Conservation (phyloP, 2,888 invertebrate species). For the Serrognathus titanus region DNA sequence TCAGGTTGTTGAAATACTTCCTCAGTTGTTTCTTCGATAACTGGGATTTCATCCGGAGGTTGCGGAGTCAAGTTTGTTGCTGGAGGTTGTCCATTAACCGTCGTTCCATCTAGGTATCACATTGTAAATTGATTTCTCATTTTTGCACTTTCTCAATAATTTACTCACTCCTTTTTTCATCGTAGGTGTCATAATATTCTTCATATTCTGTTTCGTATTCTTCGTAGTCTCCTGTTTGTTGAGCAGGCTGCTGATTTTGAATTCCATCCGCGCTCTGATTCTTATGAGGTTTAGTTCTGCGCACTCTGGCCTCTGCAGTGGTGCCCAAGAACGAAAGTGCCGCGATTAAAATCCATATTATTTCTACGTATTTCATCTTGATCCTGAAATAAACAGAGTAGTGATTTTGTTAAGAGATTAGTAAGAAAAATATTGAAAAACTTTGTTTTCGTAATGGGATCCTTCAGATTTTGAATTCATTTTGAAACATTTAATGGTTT, state of each 20-base stretch:
- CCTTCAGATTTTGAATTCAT: too few relatives aligned
- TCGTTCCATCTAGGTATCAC: too few relatives aligned
- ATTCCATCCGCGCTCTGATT: slow-evolving; percentile 6
- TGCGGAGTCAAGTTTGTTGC: slow-evolving; percentile 36
- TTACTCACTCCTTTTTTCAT: slow-evolving; percentile 8
- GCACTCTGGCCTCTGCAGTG: slow-evolving; percentile 33
- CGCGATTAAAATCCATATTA: slow-evolving; percentile 30
- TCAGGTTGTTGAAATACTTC: slow-evolving; percentile 40
- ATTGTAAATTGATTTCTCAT: too few relatives aligned
- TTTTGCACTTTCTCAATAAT: not conserved
- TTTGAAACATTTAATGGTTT: too few relatives aligned
- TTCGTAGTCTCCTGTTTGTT: slow-evolving; percentile 39
- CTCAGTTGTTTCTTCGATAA: slow-evolving; percentile 19
- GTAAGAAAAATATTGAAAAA: not conserved
- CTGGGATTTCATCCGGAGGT: slow-evolving; percentile 41
- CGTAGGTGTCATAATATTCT: slow-evolving; percentile 21
- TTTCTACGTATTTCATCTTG: slow-evolving; percentile 19
- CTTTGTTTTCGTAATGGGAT: too few relatives aligned
- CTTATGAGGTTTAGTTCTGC: slow-evolving; percentile 21
- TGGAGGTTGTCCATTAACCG: not conserved
- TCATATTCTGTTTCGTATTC: slow-evolving; percentile 39
- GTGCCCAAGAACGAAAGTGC: slow-evolving; percentile 30
- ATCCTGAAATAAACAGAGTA: not conserved
- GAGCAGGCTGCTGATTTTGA: slow-evolving; percentile 39
- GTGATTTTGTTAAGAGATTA: not conserved